Conservation (phyloP, 2,797 vertebrate species). For the Kryptopterus vitreolus region DNA sequence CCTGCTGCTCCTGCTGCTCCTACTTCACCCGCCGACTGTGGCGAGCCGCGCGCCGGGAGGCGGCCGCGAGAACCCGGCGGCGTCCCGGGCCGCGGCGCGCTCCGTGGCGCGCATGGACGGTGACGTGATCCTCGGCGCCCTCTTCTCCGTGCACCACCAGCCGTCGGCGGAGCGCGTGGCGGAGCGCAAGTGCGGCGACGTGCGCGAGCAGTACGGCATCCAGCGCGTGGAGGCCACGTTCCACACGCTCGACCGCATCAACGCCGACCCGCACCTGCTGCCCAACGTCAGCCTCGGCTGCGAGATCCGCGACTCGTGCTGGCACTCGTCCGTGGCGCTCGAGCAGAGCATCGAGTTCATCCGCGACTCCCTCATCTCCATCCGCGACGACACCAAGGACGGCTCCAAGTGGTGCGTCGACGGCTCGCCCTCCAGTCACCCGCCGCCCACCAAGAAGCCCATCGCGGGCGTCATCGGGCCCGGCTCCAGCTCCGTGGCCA, state of each 20-base stretch:
- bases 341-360: conserved; percentile 99
- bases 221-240: conserved; percentile 99
- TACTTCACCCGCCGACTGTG: not conserved
- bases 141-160: conserved; percentile 98
- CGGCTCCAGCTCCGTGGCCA: conserved; percentile 98
- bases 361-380: conserved; percentile 96
- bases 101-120: conserved; percentile 96
- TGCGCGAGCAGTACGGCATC: conserved; percentile 97
- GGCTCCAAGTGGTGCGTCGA: conserved; percentile 89
- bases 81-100: conserved; percentile 78
- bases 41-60: conserved; percentile 52
- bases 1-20: conserved; percentile 55
- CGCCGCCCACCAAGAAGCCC: conserved; percentile 86
- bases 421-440: conserved; percentile 80
- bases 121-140: conserved; percentile 96
- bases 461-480: conserved; percentile 97
- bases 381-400: conserved; percentile 88
- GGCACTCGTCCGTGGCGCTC: conserved; percentile 96
- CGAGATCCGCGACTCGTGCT: conserved; percentile 97
- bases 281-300: conserved; percentile 96
- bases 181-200: conserved; percentile 95
- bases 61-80: conserved; percentile 71
- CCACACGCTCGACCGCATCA: conserved; percentile 95
- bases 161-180: conserved; percentile 94
- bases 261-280: conserved; percentile 85